A percentile compares a stretch with the other conserved stretches of the same genome.
Evolutionary conservation across 2,888 invertebrate species (phyloP).

Genomic region (Dinocampus coccinellae): DNA sequence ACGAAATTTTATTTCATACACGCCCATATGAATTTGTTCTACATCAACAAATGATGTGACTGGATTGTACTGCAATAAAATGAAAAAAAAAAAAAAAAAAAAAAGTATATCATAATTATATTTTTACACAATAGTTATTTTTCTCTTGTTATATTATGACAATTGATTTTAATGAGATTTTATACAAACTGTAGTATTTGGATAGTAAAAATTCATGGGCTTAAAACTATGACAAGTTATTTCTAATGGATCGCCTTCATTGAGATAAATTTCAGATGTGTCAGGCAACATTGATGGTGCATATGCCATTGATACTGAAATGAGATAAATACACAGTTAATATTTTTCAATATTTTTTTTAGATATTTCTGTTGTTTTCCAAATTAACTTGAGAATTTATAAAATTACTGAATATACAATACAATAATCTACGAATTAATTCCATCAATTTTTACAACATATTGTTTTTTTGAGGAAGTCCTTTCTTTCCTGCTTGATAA

Average conservation of each 20-base stretch:
- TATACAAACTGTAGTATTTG: not conserved
- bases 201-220: slow-evolving; percentile 52
- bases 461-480: too few species aligned
- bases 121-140: not conserved
- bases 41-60: slow-evolving; percentile 41
- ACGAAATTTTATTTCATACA: slow-evolving; percentile 43
- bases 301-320: slow-evolving; percentile 44
- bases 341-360: too few species aligned
- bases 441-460: too few species aligned
- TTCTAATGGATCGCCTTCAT: slow-evolving; percentile 55
- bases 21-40: not conserved
- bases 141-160: not conserved
- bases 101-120: not conserved
- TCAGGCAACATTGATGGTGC: slow-evolving; percentile 45
- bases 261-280: slow-evolving; percentile 47
- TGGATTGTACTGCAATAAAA: not conserved
- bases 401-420: too few species aligned
- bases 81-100: slow-evolving; percentile 39
- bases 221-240: slow-evolving; percentile 49
- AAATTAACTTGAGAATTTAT: too few species aligned
- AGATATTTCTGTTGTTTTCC: too few species aligned
- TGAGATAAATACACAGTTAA: not conserved
- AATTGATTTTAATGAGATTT: not conserved
- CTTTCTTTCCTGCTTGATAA: too few species aligned
- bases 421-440: too few species aligned